phyloP scores from a whole-genome alignment of 2,113 vertebrate genomes.

The Saccopteryx leptura region DNA sequence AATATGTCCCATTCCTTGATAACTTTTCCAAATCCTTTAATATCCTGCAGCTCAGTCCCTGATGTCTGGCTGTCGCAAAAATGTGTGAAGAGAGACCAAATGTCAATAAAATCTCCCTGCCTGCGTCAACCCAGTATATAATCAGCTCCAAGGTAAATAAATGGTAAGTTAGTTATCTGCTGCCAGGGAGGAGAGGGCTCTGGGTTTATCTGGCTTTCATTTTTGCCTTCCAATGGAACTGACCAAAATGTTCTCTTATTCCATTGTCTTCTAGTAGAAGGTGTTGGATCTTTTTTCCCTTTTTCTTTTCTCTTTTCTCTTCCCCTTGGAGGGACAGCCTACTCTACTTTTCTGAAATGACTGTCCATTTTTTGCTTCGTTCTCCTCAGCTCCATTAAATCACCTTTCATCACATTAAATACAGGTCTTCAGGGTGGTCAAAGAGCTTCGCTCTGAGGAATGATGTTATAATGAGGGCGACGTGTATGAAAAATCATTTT shows the following conservation, averaged over 20 bases:
- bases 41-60: conserved; percentile 81
- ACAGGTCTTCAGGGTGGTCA: conserved; percentile 79
- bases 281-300: not conserved
- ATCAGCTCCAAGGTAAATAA: conserved; percentile 84
- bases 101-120: conserved; percentile 85
- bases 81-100: conserved; percentile 85
- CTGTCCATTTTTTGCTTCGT: conserved; percentile 65
- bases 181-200: conserved; percentile 35
- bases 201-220: conserved; percentile 58
- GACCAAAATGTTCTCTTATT: conserved; percentile 46
- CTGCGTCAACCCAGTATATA: conserved; percentile 80
- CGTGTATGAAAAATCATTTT: conserved; percentile 82
- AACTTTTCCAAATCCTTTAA: conserved; percentile 90
- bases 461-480: conserved; percentile 80
- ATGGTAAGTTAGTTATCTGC: conserved; percentile 66
- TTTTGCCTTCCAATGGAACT: conserved; percentile 48
- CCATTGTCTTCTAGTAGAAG: conserved; percentile 45
- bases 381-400: conserved; percentile 82
- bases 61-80: conserved; percentile 84
- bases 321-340: conserved; percentile 59
- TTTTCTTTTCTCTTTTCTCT: not conserved
- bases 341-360: conserved; percentile 60
- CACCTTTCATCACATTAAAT: conserved; percentile 83
- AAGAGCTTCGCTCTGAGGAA: conserved; percentile 77
- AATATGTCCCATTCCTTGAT: conserved; percentile 87